Conservation (phyloP, 2,113 vertebrate genomes). For the Siniperca knerii region DNA sequence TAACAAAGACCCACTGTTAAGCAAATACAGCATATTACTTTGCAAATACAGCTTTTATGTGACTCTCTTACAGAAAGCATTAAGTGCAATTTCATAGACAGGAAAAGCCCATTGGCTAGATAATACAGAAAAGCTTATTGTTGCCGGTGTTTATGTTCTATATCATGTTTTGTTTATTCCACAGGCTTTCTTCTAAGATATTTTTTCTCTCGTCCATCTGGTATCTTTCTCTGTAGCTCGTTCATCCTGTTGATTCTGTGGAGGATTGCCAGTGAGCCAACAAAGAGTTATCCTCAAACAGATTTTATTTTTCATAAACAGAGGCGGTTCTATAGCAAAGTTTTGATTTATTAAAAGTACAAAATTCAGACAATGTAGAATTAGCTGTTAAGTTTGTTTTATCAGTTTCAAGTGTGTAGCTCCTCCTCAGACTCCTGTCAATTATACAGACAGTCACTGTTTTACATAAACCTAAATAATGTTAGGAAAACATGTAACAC, state of each 20-base stretch:
- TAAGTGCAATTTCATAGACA: neutral
- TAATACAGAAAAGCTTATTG: slow-evolving; percentile 23
- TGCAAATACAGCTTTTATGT: neutral
- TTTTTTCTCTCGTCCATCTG: slow-evolving; percentile 46
- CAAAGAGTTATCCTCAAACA: slow-evolving; percentile 1
- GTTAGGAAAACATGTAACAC: neutral
- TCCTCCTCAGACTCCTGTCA: neutral
- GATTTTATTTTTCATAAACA: slow-evolving; percentile 33
- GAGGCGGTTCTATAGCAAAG: neutral
- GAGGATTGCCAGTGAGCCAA: slow-evolving; percentile 23
- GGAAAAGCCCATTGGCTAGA: neutral
- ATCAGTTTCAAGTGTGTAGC: neutral
- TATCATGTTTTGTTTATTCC: slow-evolving; percentile 38
- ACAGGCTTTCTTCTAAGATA: slow-evolving; percentile 25
- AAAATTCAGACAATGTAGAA: neutral
- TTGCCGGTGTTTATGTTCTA: slow-evolving; percentile 29
- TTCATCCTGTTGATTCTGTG: slow-evolving; percentile 41
- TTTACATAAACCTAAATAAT: neutral
- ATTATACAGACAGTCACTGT: neutral
- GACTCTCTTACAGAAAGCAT: slow-evolving; percentile 15
- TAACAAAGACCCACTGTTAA: neutral
- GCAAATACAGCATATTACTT: slow-evolving; percentile 3
- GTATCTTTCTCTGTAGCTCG: slow-evolving; percentile 6
- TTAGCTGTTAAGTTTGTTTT: neutral
- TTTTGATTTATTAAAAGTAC: slow-evolving; percentile 17